Percentiles rank a stretch among this genome's conserved stretches.
Evolutionary conservation across 1,140 invertebrate genomes (phyloP).

Genomic region (Coenobita brevimanus): DNA sequence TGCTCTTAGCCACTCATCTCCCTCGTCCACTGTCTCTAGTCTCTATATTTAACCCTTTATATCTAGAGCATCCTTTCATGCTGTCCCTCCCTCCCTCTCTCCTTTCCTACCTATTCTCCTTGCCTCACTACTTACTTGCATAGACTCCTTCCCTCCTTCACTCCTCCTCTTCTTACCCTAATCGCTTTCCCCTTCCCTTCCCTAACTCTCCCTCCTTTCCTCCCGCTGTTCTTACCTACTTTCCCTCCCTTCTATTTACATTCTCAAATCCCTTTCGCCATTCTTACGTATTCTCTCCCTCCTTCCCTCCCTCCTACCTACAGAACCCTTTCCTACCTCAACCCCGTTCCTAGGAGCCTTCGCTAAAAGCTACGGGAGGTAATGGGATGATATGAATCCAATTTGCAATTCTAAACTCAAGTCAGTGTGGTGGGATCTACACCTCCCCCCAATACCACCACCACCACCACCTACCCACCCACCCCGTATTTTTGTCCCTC

Average conservation of each 20-base stretch:
- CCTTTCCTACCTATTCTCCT: no score
- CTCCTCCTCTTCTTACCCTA: no score
- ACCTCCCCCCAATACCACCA: background rate
- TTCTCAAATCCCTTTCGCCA: background rate
- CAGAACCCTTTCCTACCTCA: no score
- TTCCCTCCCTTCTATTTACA: background rate
- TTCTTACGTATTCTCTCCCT: background rate
- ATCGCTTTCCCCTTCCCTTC: background rate
- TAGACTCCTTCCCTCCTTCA: no score
- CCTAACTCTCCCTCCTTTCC: background rate
- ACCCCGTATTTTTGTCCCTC: background rate
- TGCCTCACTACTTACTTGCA: no score
- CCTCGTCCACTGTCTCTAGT: no score
- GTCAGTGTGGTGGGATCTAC: background rate
- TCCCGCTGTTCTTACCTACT: no score
- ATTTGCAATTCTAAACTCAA: conserved; percentile 52
- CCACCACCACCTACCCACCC: background rate
- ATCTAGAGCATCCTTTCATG: no score
- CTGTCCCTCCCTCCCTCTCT: no score
- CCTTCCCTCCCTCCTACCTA: background rate
- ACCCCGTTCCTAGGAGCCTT: background rate
- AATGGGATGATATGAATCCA: conserved; percentile 36
- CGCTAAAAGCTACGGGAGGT: conserved; percentile 28
- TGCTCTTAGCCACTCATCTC: no score
- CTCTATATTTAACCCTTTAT: no score